phyloP scores from a whole-genome alignment of 2,113 vertebrate genomes.

The Alces alces region DNA sequence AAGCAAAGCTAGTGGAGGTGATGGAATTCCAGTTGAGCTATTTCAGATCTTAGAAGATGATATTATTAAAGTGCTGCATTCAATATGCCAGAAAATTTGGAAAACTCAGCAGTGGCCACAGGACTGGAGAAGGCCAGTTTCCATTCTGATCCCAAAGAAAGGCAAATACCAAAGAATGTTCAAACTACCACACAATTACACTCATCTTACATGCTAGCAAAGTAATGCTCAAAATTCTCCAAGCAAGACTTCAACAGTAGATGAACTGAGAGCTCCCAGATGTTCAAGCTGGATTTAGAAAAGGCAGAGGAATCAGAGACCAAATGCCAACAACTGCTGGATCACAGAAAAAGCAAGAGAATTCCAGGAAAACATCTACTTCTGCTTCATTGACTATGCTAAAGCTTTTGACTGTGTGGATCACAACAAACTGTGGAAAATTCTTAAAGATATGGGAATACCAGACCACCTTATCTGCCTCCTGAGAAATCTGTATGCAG shows the following conservation, averaged over 20 bases:
- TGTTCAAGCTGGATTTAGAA: neutral
- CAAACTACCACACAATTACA: neutral
- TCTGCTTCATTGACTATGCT: neutral
- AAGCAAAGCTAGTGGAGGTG: neutral
- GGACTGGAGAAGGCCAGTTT: neutral
- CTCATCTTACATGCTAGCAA: neutral
- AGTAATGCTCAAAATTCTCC: neutral
- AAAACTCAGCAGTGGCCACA: neutral
- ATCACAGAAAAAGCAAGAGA: neutral
- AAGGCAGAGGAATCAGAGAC: neutral
- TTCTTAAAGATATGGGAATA: neutral
- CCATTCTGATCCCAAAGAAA: neutral
- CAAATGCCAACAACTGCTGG: neutral
- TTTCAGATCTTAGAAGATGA: neutral
- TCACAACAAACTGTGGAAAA: neutral
- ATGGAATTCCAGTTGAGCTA: neutral
- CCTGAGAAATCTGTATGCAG: neutral
- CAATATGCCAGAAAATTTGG: neutral
- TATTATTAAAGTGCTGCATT: neutral
- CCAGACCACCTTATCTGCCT: neutral
- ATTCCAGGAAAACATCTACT: neutral
- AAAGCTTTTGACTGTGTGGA: neutral
- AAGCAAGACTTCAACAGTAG: neutral
- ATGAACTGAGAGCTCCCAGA: neutral
- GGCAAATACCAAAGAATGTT: neutral